phyloP scores from a whole-genome alignment of 1,140 invertebrate species.

The Gryon sp. region DNA sequence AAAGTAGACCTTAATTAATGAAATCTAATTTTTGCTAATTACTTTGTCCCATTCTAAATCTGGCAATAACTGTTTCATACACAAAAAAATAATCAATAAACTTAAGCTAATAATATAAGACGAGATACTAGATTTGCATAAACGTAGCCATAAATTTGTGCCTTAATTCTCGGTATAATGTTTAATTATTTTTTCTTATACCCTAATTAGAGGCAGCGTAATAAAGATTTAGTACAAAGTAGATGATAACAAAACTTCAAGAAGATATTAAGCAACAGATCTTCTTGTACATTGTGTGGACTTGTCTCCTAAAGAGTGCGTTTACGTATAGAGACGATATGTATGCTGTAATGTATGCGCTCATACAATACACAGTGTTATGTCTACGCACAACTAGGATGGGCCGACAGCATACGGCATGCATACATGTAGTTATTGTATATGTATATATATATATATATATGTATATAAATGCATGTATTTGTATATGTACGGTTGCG shows the following conservation, averaged over 20 bases:
- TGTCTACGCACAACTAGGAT: conserved; percentile 39
- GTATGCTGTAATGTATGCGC: conserved; percentile 7
- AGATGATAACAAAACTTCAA: conserved; percentile 26
- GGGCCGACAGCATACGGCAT: conserved; percentile 6
- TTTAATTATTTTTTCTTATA: conserved; percentile 21
- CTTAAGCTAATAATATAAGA: conserved; percentile 6
- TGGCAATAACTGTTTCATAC: too few species aligned
- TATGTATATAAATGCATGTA: background rate
- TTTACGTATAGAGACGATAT: conserved; percentile 21
- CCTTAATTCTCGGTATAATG: conserved; percentile 26
- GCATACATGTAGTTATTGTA: conserved; percentile 4
- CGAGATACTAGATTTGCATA: conserved; percentile 11
- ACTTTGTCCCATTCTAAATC: background rate
- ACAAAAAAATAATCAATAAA: conserved; percentile 11
- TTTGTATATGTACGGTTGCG: background rate
- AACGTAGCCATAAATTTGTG: conserved; percentile 22
- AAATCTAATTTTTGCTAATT: background rate
- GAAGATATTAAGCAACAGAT: conserved; percentile 10
- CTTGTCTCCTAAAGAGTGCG: conserved; percentile 10
- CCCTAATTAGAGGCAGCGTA: conserved; percentile 23
- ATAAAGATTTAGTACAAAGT: conserved; percentile 11
- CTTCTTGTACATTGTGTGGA: conserved; percentile 5
- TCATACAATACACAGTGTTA: conserved; percentile 45
- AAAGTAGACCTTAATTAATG: too few species aligned
- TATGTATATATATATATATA: background rate